Conservation (phyloP, 2,888 invertebrate species). For the Melanargia galathea region DNA sequence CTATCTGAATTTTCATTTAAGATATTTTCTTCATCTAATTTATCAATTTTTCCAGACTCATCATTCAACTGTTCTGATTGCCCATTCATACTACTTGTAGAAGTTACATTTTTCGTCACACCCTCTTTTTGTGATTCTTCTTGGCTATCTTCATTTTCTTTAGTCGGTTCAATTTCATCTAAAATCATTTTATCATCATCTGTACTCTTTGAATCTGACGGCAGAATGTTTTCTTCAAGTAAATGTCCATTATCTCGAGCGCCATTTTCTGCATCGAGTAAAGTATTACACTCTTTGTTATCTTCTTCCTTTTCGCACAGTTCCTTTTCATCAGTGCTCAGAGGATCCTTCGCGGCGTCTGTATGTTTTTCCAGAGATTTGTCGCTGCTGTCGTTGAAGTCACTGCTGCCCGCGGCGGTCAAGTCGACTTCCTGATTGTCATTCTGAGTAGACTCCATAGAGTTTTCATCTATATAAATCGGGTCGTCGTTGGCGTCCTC, state of each 20-base stretch:
- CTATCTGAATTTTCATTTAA: conserved; percentile 35
- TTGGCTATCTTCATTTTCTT: conserved; percentile 31
- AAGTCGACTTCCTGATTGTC: conserved; percentile 68
- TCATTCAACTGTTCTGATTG: conserved; percentile 12
- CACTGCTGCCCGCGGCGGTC: conserved; percentile 68
- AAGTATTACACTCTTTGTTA: neutral
- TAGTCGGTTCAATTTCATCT: conserved; percentile 17
- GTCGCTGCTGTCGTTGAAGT: conserved; percentile 76
- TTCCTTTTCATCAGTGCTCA: conserved; percentile 3
- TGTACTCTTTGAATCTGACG: conserved; percentile 12
- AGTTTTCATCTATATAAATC: conserved; percentile 79
- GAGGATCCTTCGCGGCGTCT: conserved; percentile 19
- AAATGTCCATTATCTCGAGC: conserved; percentile 18
- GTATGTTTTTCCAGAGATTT: conserved; percentile 46
- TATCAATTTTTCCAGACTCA: conserved; percentile 27
- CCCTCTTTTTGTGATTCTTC: conserved; percentile 3
- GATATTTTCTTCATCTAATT: conserved; percentile 35
- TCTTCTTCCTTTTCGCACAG: conserved; percentile 12
- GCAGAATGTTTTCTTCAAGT: conserved; percentile 14
- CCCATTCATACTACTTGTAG: conserved; percentile 16
- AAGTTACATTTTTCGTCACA: conserved; percentile 24
- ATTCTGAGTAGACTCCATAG: conserved; percentile 64
- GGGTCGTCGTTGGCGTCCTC: conserved; percentile 70
- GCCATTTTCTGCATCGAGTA: conserved; percentile 19
- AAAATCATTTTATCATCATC: conserved; percentile 17